Percentiles rank a stretch among this genome's conserved stretches.
phyloP scores from a whole-genome alignment of 2,797 vertebrate genomes.

The Arrhamphus sclerolepis region DNA sequence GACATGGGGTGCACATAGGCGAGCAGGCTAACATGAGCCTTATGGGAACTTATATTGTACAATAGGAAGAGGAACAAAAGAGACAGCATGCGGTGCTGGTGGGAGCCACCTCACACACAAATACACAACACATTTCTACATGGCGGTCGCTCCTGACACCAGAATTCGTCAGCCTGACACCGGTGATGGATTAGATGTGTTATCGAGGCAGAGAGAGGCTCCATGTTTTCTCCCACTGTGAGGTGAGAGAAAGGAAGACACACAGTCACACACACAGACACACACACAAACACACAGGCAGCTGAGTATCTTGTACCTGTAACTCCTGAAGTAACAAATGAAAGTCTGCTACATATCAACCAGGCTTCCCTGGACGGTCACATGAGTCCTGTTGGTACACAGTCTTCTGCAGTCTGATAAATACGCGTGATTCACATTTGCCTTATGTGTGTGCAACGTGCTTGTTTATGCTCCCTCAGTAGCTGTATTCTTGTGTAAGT shows the following conservation, averaged over 20 bases:
- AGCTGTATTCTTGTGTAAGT: neutral
- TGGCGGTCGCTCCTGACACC: constrained; percentile 70
- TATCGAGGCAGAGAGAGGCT: constrained; percentile 78
- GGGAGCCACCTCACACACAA: constrained; percentile 55
- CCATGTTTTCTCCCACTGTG: constrained; percentile 64
- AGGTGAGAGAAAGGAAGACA: constrained; percentile 29
- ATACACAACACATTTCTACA: constrained; percentile 56
- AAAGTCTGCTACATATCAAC: constrained; percentile 57
- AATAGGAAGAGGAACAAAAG: constrained; percentile 71
- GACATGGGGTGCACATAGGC: constrained; percentile 62
- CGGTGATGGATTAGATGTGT: constrained; percentile 84
- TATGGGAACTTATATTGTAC: constrained; percentile 74
- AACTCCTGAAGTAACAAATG: constrained; percentile 46
- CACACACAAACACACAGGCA: constrained; percentile 13
- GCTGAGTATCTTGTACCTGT: constrained; percentile 48
- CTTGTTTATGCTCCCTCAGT: constrained; percentile 4
- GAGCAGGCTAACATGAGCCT: constrained; percentile 65
- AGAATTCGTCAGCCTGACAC: constrained; percentile 81
- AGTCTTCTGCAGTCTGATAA: constrained; percentile 34
- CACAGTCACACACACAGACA: constrained; percentile 9
- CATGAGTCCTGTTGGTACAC: constrained; percentile 28
- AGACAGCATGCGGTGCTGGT: constrained; percentile 50
- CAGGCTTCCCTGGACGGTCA: constrained; percentile 44
- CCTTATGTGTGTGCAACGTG: neutral
- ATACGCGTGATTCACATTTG: constrained; percentile 28